These are phyloP conservation scores for Apamea epomidion DNA, from an alignment of 2,888 invertebrate genomes.

Conservation along the genomic window DNA sequence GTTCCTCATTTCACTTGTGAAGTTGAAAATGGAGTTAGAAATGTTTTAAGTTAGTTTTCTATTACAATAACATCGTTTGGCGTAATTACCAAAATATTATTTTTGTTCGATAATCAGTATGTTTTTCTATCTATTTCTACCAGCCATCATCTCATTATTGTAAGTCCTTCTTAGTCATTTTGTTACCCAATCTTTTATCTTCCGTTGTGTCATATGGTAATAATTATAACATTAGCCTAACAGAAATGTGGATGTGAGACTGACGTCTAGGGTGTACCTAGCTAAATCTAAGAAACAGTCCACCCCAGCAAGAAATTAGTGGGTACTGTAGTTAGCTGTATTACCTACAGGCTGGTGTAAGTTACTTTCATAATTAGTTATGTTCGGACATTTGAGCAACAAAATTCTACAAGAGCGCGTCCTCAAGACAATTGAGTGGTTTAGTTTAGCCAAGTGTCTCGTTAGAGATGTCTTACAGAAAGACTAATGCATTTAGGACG, in stretches of 20 bases:
- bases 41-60: conserved; percentile 16
- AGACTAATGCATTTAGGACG: conserved; percentile 60
- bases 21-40: conserved; percentile 23
- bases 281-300: background rate
- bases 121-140: background rate
- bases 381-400: conserved; percentile 32
- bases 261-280: background rate
- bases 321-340: background rate
- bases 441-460: conserved; percentile 63
- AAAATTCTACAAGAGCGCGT: conserved; percentile 44
- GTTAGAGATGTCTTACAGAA: conserved; percentile 57
- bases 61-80: background rate
- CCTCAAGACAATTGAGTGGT: conserved; percentile 60
- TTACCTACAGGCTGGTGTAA: background rate
- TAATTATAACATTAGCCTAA: too few species aligned
- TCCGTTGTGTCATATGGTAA: background rate
- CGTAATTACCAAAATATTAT: background rate
- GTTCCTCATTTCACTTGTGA: conserved; percentile 22
- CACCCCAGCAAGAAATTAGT: background rate
- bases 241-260: background rate
- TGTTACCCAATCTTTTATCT: background rate
- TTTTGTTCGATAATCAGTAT: background rate
- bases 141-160: background rate
- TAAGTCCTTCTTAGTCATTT: background rate
- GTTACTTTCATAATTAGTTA: conserved; percentile 32